Base-by-base conservation (phyloP, 2,113 vertebrate species). In the Apus apus region DNA sequence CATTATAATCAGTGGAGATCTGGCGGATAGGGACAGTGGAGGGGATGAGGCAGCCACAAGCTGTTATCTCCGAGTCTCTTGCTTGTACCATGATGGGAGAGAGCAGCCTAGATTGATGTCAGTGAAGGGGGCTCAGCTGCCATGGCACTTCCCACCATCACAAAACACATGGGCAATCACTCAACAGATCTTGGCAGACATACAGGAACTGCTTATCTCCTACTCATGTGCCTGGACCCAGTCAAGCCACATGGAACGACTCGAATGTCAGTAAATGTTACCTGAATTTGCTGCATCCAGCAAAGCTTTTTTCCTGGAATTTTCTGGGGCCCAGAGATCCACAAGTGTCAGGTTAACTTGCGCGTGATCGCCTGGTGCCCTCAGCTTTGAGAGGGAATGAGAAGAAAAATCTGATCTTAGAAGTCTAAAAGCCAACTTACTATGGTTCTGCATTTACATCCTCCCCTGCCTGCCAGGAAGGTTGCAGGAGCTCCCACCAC, bases 221-320 rank as follows among this genome's bases (percentile, higher is more conserved):
- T 38, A 0, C 20, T 67, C 11, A 0, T 3, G 3, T 36, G 9
- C 22, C 51, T 22, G 48, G 29, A 38, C 9, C 7, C 3, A 0
- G 1, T 26, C 0, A 0, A 66, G 32, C 19, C n/a, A 32, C 57
- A 6, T 3, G 36, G 43, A 43, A 74, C 8, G 8, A n/a, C 18
- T 14, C 2, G 3, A 51, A 51, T 2, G 10, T 5, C 8, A 54
- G 22, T n/a, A 72, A 79, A 66, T 5, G 4, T 62, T 18, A 32
- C 32, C 22, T 56, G 45, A 23, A 79, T 27, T 67, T 34, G 5
- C 43, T 67, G 38, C 8, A 19, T 50, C 77, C 50, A 38, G 8
- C 20, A 40, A 29, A 62, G 5, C 8, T 3, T 48, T 15, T 15
- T 48, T 8, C 23, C 1, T 3, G 27, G 60, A 53, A 10, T 12